Percentiles rank a stretch among this genome's conserved stretches.
phyloP scores from a whole-genome alignment of 2,113 vertebrate genomes.

The Equus quagga region DNA sequence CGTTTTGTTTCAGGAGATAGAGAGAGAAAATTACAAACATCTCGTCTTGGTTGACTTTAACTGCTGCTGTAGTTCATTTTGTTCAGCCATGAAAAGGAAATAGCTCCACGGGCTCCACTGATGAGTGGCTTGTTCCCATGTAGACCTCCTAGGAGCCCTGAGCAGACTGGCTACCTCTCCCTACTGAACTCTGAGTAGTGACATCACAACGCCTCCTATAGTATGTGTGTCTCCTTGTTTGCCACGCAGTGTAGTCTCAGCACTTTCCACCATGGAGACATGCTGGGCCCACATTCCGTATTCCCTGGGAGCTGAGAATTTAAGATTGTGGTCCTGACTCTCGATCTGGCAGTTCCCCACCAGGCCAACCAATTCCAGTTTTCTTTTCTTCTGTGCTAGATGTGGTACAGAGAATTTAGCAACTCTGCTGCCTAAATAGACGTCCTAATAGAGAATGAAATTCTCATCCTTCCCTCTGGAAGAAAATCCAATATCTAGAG shows the following conservation, averaged over 20 bases:
- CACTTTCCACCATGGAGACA: neutral
- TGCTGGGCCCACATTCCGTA: neutral
- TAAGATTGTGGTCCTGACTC: neutral
- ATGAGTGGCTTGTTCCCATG: neutral
- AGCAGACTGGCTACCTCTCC: neutral
- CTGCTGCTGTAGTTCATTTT: neutral
- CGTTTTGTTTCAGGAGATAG: neutral
- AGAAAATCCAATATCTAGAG: neutral
- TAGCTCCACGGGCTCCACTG: neutral
- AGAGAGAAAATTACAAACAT: neutral
- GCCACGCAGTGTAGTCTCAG: neutral
- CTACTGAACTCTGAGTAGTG: neutral
- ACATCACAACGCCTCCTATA: neutral
- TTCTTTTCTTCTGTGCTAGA: neutral
- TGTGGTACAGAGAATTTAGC: neutral
- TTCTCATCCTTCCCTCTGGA: neutral
- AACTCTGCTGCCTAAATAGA: neutral
- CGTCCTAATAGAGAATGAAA: neutral
- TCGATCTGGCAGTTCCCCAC: neutral
- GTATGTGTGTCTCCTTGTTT: neutral
- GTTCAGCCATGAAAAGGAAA: neutral
- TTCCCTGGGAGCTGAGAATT: neutral
- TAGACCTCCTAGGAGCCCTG: neutral
- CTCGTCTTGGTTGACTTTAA: neutral
- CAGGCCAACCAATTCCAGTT: neutral